Evolutionary conservation across 2,797 vertebrate genomes (phyloP).

Genomic region (Mustela erminea): DNA sequence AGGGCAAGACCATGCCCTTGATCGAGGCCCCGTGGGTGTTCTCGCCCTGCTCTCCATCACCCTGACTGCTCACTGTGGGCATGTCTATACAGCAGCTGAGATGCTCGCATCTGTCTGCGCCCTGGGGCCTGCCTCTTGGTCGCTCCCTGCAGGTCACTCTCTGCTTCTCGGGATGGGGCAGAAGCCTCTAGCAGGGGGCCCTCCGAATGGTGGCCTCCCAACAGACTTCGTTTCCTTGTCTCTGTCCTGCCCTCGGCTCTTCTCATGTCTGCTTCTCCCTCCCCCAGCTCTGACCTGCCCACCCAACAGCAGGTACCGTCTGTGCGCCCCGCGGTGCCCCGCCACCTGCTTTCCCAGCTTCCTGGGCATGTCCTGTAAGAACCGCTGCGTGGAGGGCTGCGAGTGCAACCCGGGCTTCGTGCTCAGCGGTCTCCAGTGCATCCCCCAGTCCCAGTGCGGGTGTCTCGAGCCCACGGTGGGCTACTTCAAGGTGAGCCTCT

Average conservation of each 20-base stretch:
- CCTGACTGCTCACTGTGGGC: neutral
- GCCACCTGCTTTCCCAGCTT: slow-evolving; percentile 87
- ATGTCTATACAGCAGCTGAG: neutral
- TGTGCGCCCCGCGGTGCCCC: slow-evolving; percentile 89
- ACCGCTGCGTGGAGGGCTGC: slow-evolving; percentile 91
- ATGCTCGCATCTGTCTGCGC: neutral
- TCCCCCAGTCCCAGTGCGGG: slow-evolving; percentile 89
- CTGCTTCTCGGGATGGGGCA: neutral
- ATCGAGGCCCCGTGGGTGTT: slow-evolving; percentile 83
- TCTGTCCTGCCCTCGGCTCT: neutral
- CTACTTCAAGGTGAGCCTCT: slow-evolving; percentile 90
- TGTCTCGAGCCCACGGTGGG: slow-evolving; percentile 86
- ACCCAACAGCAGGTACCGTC: slow-evolving; percentile 90
- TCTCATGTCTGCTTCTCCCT: neutral
- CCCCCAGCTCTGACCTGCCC: slow-evolving; percentile 89
- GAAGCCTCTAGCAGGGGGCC: neutral
- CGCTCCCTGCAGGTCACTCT: neutral
- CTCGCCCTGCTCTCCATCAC: slow-evolving; percentile 66
- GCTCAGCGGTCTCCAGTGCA: slow-evolving; percentile 90
- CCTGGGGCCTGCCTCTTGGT: neutral
- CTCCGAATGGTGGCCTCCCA: neutral
- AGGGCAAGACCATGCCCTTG: slow-evolving; percentile 84
- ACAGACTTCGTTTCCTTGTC: neutral
- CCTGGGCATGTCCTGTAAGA: slow-evolving; percentile 79
- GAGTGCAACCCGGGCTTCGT: slow-evolving; percentile 90